Conservation (phyloP, 2,797 vertebrate species). For the Galagoides demidoff region DNA sequence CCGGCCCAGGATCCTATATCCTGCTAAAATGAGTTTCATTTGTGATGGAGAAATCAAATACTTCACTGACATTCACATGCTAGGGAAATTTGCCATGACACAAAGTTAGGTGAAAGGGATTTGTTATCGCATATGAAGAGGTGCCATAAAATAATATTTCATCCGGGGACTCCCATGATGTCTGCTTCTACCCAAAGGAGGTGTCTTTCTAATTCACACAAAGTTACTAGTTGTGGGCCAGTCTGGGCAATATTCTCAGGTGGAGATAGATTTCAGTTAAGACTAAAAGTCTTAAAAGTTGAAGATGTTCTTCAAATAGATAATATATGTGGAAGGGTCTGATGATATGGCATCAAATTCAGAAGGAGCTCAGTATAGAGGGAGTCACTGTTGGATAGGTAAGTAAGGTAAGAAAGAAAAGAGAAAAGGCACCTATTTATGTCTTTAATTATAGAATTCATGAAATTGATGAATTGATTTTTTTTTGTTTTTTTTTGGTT, state of each 20-base stretch:
- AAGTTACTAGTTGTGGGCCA: background rate
- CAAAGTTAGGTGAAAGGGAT: background rate
- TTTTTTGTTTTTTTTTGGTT: no score
- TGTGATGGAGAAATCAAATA: no score
- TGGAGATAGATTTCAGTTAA: conserved; percentile 24
- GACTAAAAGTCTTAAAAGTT: background rate
- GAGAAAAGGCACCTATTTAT: background rate
- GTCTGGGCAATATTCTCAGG: background rate
- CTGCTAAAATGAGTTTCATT: no score
- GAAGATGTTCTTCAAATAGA: background rate
- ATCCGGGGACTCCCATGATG: background rate
- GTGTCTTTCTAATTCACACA: background rate
- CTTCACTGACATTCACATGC: no score
- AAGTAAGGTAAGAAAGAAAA: background rate
- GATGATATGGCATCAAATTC: background rate
- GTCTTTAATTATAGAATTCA: background rate
- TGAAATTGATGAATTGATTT: background rate
- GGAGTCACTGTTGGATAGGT: background rate
- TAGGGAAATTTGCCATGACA: no score
- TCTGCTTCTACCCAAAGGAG: background rate
- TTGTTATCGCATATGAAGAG: background rate
- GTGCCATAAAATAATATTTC: background rate
- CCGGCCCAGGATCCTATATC: no score
- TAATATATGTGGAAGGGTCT: background rate
- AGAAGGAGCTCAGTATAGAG: background rate